These are phyloP conservation scores for Aurelia aurita DNA, from an alignment of 30 jellyfish, hydroid and myxozoan species.

Conservation along the genomic window DNA sequence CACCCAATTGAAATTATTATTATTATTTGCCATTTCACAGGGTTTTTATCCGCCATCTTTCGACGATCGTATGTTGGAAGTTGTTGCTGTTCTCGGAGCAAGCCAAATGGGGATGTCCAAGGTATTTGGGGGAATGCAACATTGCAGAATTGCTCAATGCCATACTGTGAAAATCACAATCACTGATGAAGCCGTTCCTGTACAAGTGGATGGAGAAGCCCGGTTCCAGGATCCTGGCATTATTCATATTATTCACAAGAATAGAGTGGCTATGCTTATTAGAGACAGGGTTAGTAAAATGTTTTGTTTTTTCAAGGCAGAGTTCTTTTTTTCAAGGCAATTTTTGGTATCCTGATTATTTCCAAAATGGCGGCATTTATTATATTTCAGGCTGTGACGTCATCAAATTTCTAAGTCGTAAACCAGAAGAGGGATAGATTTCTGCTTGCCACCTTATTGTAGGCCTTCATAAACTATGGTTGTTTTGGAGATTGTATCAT, in stretches of 20 bases:
- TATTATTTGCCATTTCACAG: constrained; percentile 23
- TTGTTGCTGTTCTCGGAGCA: constrained; percentile 99
- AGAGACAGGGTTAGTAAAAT: constrained; percentile 87
- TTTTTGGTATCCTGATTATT: too few species aligned
- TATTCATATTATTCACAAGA: constrained; percentile 92
- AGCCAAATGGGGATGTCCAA: constrained; percentile 99
- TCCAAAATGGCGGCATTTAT: too few species aligned
- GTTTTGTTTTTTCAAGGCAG: not conserved
- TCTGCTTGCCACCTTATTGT: too few species aligned
- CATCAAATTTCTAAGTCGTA: too few species aligned
- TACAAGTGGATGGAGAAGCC: constrained; percentile 99
- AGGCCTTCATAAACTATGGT: too few species aligned
- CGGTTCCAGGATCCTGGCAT: constrained; percentile 98
- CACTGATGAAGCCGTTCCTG: constrained; percentile 98
- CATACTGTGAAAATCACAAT: constrained; percentile 97
- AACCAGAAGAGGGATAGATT: too few species aligned
- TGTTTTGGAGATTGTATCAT: too few species aligned
- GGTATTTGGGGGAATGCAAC: constrained; percentile 99
- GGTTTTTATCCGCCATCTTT: constrained; percentile 96
- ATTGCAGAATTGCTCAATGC: constrained; percentile 97
- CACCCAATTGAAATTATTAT: too few species aligned
- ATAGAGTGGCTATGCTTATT: constrained; percentile 96
- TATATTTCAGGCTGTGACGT: too few species aligned
- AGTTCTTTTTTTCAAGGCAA: too few species aligned
- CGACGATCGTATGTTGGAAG: constrained; percentile 98